Conservation (phyloP, 2,113 vertebrate species). For the Apistogramma diplotaenia region DNA sequence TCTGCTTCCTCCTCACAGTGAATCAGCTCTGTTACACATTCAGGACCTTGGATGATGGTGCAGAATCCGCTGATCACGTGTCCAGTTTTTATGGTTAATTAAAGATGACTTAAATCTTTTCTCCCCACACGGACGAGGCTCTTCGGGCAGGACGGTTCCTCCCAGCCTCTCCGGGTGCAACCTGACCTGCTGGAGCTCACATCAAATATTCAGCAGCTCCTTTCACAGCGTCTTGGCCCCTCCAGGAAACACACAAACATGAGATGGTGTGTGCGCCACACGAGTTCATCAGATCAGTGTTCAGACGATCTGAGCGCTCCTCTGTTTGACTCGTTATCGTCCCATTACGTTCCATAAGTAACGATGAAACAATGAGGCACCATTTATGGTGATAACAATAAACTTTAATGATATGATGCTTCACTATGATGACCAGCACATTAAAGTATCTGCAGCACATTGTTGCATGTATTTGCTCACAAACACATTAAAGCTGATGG, state of each 20-base stretch:
- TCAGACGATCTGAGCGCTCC: background rate
- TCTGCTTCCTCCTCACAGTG: background rate
- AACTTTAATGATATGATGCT: background rate
- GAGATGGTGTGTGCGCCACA: background rate
- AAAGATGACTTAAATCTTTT: background rate
- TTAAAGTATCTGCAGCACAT: background rate
- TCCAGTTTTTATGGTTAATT: background rate
- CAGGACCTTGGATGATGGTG: background rate
- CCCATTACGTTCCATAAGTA: background rate
- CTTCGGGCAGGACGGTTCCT: background rate
- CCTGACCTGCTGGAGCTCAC: slow-evolving; percentile 23
- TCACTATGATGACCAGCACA: background rate
- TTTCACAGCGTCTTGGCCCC: slow-evolving; percentile 32
- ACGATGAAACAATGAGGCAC: background rate
- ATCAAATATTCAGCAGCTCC: slow-evolving; percentile 61
- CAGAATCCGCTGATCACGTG: background rate
- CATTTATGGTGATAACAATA: background rate
- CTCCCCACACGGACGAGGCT: background rate
- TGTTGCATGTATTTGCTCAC: no score
- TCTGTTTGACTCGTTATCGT: background rate
- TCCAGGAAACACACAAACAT: slow-evolving; percentile 16
- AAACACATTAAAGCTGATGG: no score
- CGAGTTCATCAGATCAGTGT: background rate
- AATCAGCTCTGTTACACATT: background rate
- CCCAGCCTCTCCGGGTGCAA: slow-evolving; percentile 17